phyloP scores from a whole-genome alignment of 53 echinoderm and acorn worm species.

The Paelopatides confundens region DNA sequence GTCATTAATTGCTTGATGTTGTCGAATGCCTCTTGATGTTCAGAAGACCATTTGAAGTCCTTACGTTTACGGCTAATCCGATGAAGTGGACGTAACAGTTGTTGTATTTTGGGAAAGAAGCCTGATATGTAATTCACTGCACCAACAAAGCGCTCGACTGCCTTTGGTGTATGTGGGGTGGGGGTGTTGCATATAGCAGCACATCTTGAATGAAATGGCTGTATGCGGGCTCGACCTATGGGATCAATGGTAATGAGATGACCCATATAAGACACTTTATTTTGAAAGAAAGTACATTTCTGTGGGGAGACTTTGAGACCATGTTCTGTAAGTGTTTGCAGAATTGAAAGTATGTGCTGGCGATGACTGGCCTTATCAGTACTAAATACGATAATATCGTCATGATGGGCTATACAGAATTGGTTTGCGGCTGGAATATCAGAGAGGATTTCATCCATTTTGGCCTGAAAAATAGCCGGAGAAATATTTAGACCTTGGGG shows the following conservation, averaged over 20 bases:
- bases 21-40: conserved; percentile 4
- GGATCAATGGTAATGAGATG: conserved; percentile 3
- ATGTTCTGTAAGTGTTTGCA: conserved; percentile 6
- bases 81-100: conserved; percentile 19
- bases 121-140: conserved; percentile 1
- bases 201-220: not conserved
- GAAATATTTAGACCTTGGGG: conserved; percentile 61
- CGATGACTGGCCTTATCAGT: not conserved
- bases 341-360: not conserved
- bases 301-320: conserved; percentile 27
- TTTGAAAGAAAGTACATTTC: conserved; percentile 19
- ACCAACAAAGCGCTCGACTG: not conserved
- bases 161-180: not conserved
- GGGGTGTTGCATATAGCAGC: not conserved
- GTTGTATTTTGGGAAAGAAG: conserved; percentile 28
- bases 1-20: conserved; percentile 33
- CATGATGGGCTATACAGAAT: conserved; percentile 66
- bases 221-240: not conserved
- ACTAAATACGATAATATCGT: conserved; percentile 13
- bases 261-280: conserved; percentile 30
- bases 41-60: conserved; percentile 15
- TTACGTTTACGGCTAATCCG: conserved; percentile 12
- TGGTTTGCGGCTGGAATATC: conserved; percentile 17
- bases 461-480: conserved; percentile 57
- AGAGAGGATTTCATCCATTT: not conserved